Conservation (phyloP, 2,888 invertebrate species). For the Drosophila sordidapex region DNA sequence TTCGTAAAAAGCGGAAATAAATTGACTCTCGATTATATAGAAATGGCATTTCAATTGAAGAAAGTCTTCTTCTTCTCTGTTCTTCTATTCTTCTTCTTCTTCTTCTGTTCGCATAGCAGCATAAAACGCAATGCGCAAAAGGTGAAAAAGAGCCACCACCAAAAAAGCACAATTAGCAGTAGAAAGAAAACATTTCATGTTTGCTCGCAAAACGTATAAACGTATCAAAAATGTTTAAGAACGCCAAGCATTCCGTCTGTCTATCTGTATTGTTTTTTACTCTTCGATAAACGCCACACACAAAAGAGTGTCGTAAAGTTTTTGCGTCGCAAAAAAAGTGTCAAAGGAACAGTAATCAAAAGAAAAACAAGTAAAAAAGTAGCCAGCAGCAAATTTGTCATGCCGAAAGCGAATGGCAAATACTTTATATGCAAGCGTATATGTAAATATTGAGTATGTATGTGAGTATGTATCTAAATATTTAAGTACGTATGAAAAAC, state of each 20-base stretch:
- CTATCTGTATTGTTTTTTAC: constrained; percentile 1
- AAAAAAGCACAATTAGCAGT: neutral
- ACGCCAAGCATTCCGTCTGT: constrained; percentile 46
- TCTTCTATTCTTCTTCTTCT: neutral
- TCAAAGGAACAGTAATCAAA: constrained; percentile 26
- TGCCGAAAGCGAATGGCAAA: constrained; percentile 40
- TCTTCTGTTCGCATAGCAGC: constrained; percentile 19
- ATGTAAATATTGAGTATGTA: neutral
- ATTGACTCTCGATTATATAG: constrained; percentile 37
- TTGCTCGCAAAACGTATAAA: constrained; percentile 44
- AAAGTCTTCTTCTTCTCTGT: constrained; percentile 9
- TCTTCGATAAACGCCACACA: constrained; percentile 31
- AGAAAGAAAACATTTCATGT: constrained; percentile 33
- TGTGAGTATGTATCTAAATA: constrained; percentile 15
- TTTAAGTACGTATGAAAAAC: neutral
- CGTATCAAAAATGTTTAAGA: constrained; percentile 64
- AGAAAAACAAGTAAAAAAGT: constrained; percentile 16
- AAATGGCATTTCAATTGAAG: constrained; percentile 24
- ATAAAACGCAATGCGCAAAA: constrained; percentile 78
- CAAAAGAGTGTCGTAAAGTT: constrained; percentile 74
- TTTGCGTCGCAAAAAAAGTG: constrained; percentile 75
- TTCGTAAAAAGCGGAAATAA: constrained; percentile 48
- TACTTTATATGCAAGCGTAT: constrained; percentile 2
- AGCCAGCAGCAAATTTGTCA: constrained; percentile 34
- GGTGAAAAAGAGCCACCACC: constrained; percentile 45